Evolutionary conservation across 2,888 invertebrate genomes (phyloP).

Genomic region (Kryphioiulus occultus): DNA sequence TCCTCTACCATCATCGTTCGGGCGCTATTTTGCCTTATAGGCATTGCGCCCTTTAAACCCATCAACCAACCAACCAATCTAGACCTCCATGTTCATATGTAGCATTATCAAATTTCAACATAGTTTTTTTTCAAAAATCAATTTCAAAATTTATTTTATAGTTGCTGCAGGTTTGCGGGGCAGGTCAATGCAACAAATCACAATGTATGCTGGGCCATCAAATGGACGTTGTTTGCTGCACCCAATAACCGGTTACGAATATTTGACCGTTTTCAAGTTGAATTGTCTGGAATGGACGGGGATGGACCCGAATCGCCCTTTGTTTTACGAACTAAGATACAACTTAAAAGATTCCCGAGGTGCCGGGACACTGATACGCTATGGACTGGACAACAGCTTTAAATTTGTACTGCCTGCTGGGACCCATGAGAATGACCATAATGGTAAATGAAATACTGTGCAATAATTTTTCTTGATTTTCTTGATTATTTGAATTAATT

Average conservation of each 20-base stretch:
- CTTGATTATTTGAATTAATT: too few relatives aligned
- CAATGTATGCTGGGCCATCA: constrained; percentile 59
- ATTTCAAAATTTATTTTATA: background rate
- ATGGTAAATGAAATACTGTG: constrained; percentile 50
- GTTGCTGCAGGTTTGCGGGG: constrained; percentile 53
- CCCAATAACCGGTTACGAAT: constrained; percentile 58
- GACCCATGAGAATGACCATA: constrained; percentile 47
- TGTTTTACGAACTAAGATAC: constrained; percentile 60
- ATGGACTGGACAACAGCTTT: constrained; percentile 58
- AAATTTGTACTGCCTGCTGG: constrained; percentile 59
- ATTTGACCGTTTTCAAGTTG: constrained; percentile 59
- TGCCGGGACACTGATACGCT: constrained; percentile 57
- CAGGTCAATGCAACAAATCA: constrained; percentile 58
- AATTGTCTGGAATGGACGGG: constrained; percentile 61
- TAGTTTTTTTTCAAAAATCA: background rate
- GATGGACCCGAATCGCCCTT: constrained; percentile 57
- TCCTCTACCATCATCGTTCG: too few relatives aligned
- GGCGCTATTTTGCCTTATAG: too few relatives aligned
- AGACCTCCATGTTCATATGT: too few relatives aligned
- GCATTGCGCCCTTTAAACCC: too few relatives aligned
- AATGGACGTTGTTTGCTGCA: constrained; percentile 59
- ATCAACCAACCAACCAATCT: too few relatives aligned
- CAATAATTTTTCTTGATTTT: background rate
- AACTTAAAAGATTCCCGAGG: constrained; percentile 45
- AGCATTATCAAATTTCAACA: background rate